A percentile compares a stretch with the other conserved stretches of the same genome.
Conservation (phyloP, 2,888 invertebrate genomes). For the Macroteleia sp. region DNA sequence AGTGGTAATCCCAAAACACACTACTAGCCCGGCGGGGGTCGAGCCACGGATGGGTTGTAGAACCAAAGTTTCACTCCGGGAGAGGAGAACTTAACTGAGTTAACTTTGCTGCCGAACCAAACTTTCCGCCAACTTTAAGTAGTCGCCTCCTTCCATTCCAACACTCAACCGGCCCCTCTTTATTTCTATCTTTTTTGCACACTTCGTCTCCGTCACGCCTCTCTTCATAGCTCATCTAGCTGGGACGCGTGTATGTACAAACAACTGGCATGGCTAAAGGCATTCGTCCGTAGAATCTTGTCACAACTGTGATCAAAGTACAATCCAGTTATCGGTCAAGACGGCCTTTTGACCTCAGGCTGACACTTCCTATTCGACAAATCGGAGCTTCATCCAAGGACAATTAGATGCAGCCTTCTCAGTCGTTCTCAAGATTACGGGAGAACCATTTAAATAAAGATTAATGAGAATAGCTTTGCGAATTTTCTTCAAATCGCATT, state of each 20-base stretch:
- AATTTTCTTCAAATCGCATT: constrained; percentile 35
- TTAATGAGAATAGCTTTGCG: constrained; percentile 28
- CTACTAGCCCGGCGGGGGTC: constrained; percentile 65
- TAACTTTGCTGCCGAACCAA: constrained; percentile 83
- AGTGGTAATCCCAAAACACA: constrained; percentile 76
- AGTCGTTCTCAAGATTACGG: background rate
- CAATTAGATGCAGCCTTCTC: constrained; percentile 5
- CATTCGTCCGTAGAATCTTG: constrained; percentile 32
- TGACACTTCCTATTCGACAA: too few relatives aligned
- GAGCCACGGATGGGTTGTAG: constrained; percentile 70
- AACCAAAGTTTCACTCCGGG: constrained; percentile 81
- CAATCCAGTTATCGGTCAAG: constrained; percentile 34
- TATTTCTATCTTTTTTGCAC: constrained; percentile 60
- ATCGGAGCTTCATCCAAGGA: background rate
- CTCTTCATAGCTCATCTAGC: constrained; percentile 52
- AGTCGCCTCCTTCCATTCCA: constrained; percentile 71
- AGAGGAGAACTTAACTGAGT: constrained; percentile 83
- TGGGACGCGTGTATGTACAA: constrained; percentile 20
- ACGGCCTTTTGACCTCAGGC: too few relatives aligned
- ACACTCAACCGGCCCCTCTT: constrained; percentile 57
- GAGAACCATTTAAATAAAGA: constrained; percentile 28
- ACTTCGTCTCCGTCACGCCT: constrained; percentile 33
- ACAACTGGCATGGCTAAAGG: constrained; percentile 18
- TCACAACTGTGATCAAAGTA: too few relatives aligned
- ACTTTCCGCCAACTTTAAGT: constrained; percentile 83